Conservation (phyloP, 2,113 vertebrate species). For the Alectura lathami region DNA sequence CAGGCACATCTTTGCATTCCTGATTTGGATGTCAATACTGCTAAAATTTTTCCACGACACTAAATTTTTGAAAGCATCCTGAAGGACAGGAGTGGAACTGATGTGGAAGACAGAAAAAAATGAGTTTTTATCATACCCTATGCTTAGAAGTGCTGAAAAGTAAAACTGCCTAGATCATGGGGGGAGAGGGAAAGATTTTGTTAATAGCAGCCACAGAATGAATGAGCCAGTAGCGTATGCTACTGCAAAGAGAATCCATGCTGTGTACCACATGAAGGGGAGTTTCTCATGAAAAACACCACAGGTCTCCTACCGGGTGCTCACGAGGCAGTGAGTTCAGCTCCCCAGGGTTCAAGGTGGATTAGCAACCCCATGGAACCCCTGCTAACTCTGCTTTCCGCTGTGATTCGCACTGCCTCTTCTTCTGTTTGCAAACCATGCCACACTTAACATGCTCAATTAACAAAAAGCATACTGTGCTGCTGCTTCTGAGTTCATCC, state of each 20-base stretch:
- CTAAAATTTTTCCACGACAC: not conserved
- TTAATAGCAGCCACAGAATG: not conserved
- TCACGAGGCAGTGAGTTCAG: not conserved
- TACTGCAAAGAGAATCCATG: not conserved
- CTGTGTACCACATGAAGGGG: not conserved
- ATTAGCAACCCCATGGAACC: not conserved
- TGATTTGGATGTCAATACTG: not conserved
- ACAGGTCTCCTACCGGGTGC: not conserved
- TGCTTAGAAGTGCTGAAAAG: not conserved
- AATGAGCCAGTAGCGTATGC: not conserved
- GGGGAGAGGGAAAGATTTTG: not conserved
- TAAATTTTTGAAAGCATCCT: not conserved
- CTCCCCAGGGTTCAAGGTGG: not conserved
- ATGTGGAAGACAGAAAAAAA: not conserved
- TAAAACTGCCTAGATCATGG: not conserved
- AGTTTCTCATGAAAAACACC: not conserved
- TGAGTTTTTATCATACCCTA: not conserved
- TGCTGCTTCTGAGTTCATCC: not conserved
- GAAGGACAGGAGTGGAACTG: not conserved
- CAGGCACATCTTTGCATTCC: not conserved
- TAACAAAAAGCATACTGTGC: not conserved
- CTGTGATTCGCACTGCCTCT: not conserved
- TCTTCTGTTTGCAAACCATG: not conserved
- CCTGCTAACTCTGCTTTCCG: not conserved
- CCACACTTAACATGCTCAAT: not conserved